Percentiles rank a stretch among this genome's conserved stretches.
Evolutionary conservation across 2,113 vertebrate species (phyloP).

Genomic region (Ornithorhynchus anatinus): DNA sequence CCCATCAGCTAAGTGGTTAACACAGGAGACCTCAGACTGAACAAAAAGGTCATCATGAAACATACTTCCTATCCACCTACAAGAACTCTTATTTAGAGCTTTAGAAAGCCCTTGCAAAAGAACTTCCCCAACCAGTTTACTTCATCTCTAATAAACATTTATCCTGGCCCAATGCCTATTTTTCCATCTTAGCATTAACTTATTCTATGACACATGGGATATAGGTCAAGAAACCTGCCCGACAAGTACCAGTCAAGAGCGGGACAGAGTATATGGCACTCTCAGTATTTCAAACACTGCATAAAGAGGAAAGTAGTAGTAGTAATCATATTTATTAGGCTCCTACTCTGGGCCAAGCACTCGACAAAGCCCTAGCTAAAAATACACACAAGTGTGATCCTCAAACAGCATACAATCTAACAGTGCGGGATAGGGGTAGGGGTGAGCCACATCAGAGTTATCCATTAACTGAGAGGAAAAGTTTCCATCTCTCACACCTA

Average conservation of each 20-base stretch:
- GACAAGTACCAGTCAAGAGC: slow-evolving; percentile 18
- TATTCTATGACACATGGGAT: slow-evolving; percentile 48
- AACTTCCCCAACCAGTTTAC: slow-evolving; percentile 19
- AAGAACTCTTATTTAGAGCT: not conserved
- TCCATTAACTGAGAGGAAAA: too few species aligned
- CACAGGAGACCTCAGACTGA: too few species aligned
- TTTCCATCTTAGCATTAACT: too few species aligned
- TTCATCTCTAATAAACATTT: slow-evolving; percentile 60
- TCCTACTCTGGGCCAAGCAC: too few species aligned
- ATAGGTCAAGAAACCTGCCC: slow-evolving; percentile 4
- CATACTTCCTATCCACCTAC: not conserved
- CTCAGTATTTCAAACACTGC: not conserved
- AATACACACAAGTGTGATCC: too few species aligned
- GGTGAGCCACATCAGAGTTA: too few species aligned
- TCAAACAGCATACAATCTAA: too few species aligned
- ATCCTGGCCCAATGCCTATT: slow-evolving; percentile 37
- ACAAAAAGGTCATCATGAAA: too few species aligned
- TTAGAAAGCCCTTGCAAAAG: slow-evolving; percentile 23
- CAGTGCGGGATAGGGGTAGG: too few species aligned
- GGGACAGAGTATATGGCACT: slow-evolving; percentile 29
- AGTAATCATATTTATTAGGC: too few species aligned
- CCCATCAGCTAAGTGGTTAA: too few species aligned
- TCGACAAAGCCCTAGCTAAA: too few species aligned
- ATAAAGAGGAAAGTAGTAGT: not conserved
- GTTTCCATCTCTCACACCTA: not conserved